Percentiles rank a stretch among this genome's conserved stretches.
Conservation (phyloP, 2,888 invertebrate species). For the Miltochrista miniata region DNA sequence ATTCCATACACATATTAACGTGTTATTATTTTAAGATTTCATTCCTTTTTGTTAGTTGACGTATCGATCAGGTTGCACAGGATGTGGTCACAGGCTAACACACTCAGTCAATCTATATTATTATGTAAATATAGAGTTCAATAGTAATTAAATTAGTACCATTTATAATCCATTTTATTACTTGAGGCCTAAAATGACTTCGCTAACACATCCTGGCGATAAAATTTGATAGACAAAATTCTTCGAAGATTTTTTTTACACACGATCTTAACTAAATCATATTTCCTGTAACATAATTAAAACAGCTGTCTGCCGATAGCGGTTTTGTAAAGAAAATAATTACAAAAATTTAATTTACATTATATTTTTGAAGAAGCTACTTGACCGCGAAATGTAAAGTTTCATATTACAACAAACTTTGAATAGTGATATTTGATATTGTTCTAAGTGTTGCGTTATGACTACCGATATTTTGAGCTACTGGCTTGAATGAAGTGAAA, state of each 20-base stretch:
- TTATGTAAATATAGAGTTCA: not conserved
- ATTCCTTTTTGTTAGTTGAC: no score
- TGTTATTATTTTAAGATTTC: no score
- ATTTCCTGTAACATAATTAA: constrained; percentile 7
- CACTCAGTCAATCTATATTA: not conserved
- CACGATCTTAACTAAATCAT: not conserved
- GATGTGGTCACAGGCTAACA: not conserved
- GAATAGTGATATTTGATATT: constrained; percentile 66
- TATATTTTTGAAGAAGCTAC: constrained; percentile 48
- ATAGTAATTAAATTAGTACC: not conserved
- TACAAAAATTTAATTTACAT: constrained; percentile 54
- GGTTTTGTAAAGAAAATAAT: constrained; percentile 53
- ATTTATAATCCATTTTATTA: no score
- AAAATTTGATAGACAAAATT: not conserved
- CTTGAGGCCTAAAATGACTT: no score
- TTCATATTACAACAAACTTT: constrained; percentile 62
- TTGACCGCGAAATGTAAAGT: constrained; percentile 67
- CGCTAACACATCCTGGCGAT: no score
- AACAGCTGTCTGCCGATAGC: constrained; percentile 55
- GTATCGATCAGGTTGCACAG: not conserved
- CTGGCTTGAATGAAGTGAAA: constrained; percentile 28
- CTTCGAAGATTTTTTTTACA: not conserved
- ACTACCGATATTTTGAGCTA: constrained; percentile 11
- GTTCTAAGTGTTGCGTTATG: constrained; percentile 21
- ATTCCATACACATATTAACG: no score